phyloP scores from a whole-genome alignment of 2,888 invertebrate genomes.

The Cylindroiulus punctatus region DNA sequence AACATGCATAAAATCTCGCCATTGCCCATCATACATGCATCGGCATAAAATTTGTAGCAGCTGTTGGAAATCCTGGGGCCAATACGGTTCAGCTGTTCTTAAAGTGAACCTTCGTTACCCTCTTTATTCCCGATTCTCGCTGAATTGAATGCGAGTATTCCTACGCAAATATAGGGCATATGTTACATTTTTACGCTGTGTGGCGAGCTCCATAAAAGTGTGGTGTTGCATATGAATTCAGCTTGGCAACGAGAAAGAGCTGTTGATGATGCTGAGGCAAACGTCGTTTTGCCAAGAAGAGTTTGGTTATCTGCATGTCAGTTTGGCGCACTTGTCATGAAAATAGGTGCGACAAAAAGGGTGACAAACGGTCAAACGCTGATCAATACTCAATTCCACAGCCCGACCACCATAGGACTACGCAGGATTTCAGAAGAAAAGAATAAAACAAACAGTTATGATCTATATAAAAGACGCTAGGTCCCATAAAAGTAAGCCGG shows the following conservation, averaged over 20 bases:
- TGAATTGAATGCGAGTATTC: slow-evolving; percentile 19
- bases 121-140: neutral
- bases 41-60: neutral
- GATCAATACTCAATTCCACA: slow-evolving; percentile 21
- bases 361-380: slow-evolving; percentile 20
- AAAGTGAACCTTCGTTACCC: slow-evolving; percentile 14
- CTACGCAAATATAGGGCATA: neutral
- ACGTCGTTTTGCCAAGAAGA: neutral
- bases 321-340: neutral
- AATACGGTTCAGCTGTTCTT: slow-evolving; percentile 9
- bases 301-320: slow-evolving; percentile 10
- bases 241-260: neutral
- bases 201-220: neutral
- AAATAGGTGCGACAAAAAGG: neutral
- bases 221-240: slow-evolving; percentile 1
- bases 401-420: neutral
- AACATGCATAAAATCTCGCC: no score
- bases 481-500: neutral
- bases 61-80: neutral
- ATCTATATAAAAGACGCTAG: slow-evolving; percentile 26
- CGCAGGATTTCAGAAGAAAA: neutral
- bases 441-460: slow-evolving; percentile 21
- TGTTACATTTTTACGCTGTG: neutral
- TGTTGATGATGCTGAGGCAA: neutral
- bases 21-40: neutral